Evolutionary conservation across 2,888 invertebrate genomes (phyloP), one percentile per base, ranked within the genome.

Genomic region (Drosophila ustulata): DNA sequence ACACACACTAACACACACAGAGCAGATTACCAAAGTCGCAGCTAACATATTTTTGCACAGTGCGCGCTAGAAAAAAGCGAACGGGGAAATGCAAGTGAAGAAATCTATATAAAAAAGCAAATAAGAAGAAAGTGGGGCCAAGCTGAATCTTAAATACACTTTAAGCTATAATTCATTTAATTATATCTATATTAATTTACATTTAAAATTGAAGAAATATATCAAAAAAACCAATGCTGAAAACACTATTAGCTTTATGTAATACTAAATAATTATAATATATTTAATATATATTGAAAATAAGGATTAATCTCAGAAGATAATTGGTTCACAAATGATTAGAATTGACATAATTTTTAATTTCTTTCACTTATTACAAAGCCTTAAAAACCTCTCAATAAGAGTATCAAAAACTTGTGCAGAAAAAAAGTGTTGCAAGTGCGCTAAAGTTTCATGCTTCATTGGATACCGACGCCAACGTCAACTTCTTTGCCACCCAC

Each of bases 381-480:
- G 18, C 18, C 18, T 18, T 18, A 18, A 1, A 18, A 18, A 2
- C 18, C 18, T 2, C 18, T 18, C 18, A 18, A 18, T 18, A 18
- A 18, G 43, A 34, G 57, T 32, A 46, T 61, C 46, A 37, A 11
- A 39, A 46, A 50, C 18, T 18, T 32, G n/a, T 25, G 39, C 3
- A 66, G 56, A 72, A 55, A 66, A 69, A 63, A 71, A 75, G 65
- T 84, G 84, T 87, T 83, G 87, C 82, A 87, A 84, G 87, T 87
- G 84, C 66, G 81, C 84, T 82, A 82, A 84, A 87, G 87, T 84
- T 84, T 80, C 80, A 84, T 72, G 83, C 82, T 84, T 84, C 87
- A 84, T 82, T 87, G 87, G 78, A 78, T 75, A 68, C 57, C 66
- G 52, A 62, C 61, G 78, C 55, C 51, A 1, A 34, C 39, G 25